Base-by-base conservation (phyloP, 2,888 invertebrate species). In the Heliothis peltigera region DNA sequence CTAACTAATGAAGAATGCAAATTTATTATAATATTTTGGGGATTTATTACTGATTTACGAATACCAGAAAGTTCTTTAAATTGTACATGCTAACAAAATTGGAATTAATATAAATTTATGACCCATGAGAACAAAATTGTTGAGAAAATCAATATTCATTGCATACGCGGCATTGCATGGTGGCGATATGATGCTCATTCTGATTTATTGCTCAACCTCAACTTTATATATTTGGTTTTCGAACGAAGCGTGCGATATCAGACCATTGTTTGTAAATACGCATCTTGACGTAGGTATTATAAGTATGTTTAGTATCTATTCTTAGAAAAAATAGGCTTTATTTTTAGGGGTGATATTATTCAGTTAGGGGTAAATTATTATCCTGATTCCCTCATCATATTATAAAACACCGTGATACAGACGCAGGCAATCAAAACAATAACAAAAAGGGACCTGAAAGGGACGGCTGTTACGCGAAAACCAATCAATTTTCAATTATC, bases 121-220 rank as follows among this genome's bases (percentile, higher is more conserved):
- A 84, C 84, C 75, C 65, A 79, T 75, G 75, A 70, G 66, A 83
- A 84, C 81, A 83, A 87, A 89, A 90, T 89, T 89, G 86, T 84
- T 83, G 83, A 80, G 81, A 82, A 86, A 89, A 91, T 91, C 90
- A 90, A 92, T 91, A 91, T 91, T 90, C 89, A 92, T 89, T 89
- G 88, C 89, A 84, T 86, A 80, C 81, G 80, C 82, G 63, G 80
- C 82, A 64, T 86, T 88, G 88, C 87, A 84, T 83, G 75, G 82
- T 75, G 78, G 82, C 83, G 88, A 87, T 89, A 86, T 86, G 88
- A 88, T 87, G 88, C 77, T 87, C 83, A 85, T 82, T 84, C 88
- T 92, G 91, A 92, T 92, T 92, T 91, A 92, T 90, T 79, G 81
- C 83, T 60, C 68, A 84, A 85, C 84, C 79, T 70, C 59, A 79